These are phyloP conservation scores for Typhlomys cinereus DNA, from an alignment of 2,113 vertebrate species.

Conservation along the genomic window DNA sequence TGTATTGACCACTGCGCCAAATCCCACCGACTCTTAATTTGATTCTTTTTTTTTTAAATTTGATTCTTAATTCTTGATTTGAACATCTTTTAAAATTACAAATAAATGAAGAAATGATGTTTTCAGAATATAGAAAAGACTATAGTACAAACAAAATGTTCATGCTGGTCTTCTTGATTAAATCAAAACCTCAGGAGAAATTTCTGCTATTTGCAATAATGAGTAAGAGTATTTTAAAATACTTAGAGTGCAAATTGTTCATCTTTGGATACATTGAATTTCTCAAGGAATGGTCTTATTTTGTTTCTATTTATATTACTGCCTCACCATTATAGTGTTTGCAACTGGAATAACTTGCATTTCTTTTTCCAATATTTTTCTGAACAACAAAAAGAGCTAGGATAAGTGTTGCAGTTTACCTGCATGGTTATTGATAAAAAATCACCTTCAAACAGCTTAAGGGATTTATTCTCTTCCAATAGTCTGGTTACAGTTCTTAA, in stretches of 20 bases:
- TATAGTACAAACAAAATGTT: slow-evolving; percentile 48
- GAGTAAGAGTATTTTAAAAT: neutral
- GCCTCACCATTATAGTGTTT: neutral
- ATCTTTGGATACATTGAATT: slow-evolving; percentile 16
- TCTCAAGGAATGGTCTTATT: neutral
- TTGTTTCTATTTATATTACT: slow-evolving; percentile 20
- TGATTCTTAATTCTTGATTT: slow-evolving; percentile 28
- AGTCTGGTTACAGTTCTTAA: no score
- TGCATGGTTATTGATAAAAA: no score
- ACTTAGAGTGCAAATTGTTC: slow-evolving; percentile 22
- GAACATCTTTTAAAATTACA: slow-evolving; percentile 54
- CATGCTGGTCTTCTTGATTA: slow-evolving; percentile 42
- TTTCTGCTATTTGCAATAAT: slow-evolving; percentile 17
- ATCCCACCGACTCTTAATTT: neutral
- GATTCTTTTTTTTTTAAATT: no score
- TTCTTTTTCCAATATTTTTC: slow-evolving; percentile 31
- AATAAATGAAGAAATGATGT: slow-evolving; percentile 52
- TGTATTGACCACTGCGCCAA: no score
- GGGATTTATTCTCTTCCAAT: no score
- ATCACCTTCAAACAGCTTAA: no score
- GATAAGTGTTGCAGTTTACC: no score
- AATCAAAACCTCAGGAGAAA: slow-evolving; percentile 47
- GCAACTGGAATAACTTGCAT: neutral
- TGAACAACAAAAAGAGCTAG: slow-evolving; percentile 49
- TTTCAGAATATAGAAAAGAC: slow-evolving; percentile 37